Evolutionary conservation across 2,113 vertebrate genomes (phyloP).

Genomic region (Electrona antarctica): DNA sequence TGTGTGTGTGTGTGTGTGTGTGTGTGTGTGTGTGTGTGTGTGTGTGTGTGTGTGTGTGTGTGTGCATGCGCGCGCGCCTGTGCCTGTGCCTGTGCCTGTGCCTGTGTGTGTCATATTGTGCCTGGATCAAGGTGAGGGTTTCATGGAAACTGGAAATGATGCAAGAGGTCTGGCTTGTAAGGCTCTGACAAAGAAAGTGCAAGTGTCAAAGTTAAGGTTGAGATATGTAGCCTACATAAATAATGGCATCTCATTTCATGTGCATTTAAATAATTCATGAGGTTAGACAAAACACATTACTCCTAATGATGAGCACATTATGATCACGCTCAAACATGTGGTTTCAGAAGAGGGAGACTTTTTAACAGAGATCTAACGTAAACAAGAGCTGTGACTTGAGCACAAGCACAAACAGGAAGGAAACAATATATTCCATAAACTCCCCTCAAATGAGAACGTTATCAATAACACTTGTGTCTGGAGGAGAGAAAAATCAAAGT

Average conservation of each 20-base stretch:
- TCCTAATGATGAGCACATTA: constrained; percentile 59
- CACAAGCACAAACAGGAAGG: constrained; percentile 73
- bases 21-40: constrained; percentile 14
- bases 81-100: constrained; percentile 20
- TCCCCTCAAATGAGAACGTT: constrained; percentile 62
- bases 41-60: constrained; percentile 13
- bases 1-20: constrained; percentile 9
- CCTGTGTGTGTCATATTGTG: constrained; percentile 15
- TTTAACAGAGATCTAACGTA: constrained; percentile 57
- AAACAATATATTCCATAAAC: constrained; percentile 72
- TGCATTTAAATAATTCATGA: constrained; percentile 44
- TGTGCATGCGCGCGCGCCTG: too few relatives aligned
- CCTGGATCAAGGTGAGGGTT: constrained; percentile 29
- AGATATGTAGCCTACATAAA: constrained; percentile 18
- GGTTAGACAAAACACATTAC: constrained; percentile 47
- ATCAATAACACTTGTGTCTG: constrained; percentile 72
- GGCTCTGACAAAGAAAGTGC: constrained; percentile 20
- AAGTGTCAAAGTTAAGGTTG: constrained; percentile 15
- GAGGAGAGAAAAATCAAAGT: constrained; percentile 50
- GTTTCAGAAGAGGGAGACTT: constrained; percentile 35
- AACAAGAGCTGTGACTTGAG: constrained; percentile 65
- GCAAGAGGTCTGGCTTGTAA: constrained; percentile 25
- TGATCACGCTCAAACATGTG: constrained; percentile 61
- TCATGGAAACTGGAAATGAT: constrained; percentile 39
- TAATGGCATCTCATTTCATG: constrained; percentile 51